These are phyloP conservation scores for Gorsachius magnificus DNA, from an alignment of 2,797 vertebrate genomes.

Conservation along the genomic window DNA sequence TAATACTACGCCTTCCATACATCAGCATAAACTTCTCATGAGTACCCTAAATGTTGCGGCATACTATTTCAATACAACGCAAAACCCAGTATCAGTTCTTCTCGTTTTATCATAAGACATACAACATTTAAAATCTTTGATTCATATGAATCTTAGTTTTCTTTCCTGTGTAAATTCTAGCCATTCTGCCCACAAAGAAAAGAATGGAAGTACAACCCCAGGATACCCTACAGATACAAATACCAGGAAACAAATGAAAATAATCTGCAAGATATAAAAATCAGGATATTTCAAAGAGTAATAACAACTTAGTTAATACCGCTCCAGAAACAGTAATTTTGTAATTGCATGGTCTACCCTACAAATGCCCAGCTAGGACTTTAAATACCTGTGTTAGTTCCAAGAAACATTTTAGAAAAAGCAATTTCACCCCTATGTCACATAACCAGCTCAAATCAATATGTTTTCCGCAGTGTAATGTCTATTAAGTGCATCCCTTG, in stretches of 20 bases:
- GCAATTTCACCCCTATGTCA: not conserved
- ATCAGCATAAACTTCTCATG: not conserved
- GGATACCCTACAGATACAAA: not conserved
- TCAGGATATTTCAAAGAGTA: not conserved
- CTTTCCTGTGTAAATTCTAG: not conserved
- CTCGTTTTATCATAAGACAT: not conserved
- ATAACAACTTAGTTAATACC: not conserved
- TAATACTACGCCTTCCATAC: not conserved
- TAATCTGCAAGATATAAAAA: not conserved
- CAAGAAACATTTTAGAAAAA: not conserved
- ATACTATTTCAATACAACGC: not conserved
- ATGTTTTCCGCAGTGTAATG: not conserved
- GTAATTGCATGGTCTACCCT: not conserved
- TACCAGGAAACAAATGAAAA: not conserved
- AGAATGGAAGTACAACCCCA: not conserved
- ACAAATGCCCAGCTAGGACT: not conserved
- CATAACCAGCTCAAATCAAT: not conserved
- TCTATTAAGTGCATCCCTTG: not conserved
- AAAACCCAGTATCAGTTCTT: not conserved
- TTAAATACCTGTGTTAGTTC: not conserved
- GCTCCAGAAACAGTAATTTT: not conserved
- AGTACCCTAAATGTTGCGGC: not conserved
- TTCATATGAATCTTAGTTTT: not conserved
- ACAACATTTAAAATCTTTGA: not conserved
- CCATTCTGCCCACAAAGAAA: not conserved